These are phyloP conservation scores for Macrosteles quadrilineatus DNA, from an alignment of 1,140 invertebrate species.

Conservation along the genomic window DNA sequence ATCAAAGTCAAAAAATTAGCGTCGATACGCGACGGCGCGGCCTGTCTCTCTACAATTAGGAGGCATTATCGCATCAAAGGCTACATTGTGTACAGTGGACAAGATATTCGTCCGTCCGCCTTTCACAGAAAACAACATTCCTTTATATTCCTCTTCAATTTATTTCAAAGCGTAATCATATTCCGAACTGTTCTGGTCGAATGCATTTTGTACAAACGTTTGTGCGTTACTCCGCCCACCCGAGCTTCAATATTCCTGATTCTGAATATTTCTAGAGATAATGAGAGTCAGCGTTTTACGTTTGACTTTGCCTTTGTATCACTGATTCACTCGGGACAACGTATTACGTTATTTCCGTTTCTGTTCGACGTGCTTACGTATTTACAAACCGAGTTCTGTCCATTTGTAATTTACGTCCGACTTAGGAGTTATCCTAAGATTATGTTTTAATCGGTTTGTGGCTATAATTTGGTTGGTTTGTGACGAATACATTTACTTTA, in stretches of 20 bases:
- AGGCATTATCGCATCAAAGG: conserved; percentile 18
- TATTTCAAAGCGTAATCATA: conserved; percentile 23
- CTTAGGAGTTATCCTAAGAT: too few relatives aligned
- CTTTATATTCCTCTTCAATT: conserved; percentile 23
- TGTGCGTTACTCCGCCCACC: not conserved
- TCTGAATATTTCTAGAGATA: conserved; percentile 10
- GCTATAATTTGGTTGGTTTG: too few relatives aligned
- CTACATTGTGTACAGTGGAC: not conserved
- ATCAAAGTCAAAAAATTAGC: conserved; percentile 24
- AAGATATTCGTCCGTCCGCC: conserved; percentile 15
- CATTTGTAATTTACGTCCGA: not conserved
- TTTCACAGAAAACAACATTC: conserved; percentile 22
- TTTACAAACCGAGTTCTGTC: not conserved
- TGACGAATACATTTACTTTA: too few relatives aligned
- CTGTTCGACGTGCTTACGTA: not conserved
- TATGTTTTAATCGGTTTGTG: too few relatives aligned
- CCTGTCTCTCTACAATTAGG: not conserved
- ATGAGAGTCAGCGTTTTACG: conserved; percentile 5
- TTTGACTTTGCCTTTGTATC: not conserved
- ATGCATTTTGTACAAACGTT: conserved; percentile 17
- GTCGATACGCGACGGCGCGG: not conserved
- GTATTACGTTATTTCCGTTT: not conserved
- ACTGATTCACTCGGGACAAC: not conserved
- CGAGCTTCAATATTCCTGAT: conserved; percentile 11
- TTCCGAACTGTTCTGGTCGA: conserved; percentile 17